These are phyloP conservation scores for Ondatra zibethicus DNA, from an alignment of 2,113 vertebrate species.

Conservation along the genomic window DNA sequence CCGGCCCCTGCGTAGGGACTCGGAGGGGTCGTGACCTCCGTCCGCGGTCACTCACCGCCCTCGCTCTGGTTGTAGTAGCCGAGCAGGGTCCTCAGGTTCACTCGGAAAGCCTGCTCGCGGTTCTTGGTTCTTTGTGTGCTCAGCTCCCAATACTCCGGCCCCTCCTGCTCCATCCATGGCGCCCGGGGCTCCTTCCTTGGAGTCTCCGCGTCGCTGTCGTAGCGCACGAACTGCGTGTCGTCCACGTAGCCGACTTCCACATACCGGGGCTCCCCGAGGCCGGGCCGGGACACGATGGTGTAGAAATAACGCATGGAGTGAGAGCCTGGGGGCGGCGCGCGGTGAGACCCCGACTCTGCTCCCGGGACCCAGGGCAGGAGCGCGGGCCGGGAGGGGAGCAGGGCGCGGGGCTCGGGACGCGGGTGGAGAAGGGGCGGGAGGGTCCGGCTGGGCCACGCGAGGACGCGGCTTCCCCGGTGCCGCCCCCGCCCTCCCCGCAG, in stretches of 20 bases:
- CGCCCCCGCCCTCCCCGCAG: background rate
- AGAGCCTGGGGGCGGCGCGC: background rate
- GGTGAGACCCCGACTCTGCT: background rate
- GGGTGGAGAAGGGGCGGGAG: too few relatives aligned
- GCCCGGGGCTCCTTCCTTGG: background rate
- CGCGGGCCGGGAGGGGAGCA: too few relatives aligned
- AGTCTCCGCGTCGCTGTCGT: background rate
- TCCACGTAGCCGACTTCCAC: background rate
- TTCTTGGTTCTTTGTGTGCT: accelerated
- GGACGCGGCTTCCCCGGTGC: too few relatives aligned
- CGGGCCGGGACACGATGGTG: background rate
- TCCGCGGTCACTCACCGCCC: background rate
- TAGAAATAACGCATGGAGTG: background rate
- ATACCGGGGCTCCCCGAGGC: background rate
- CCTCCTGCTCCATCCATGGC: background rate
- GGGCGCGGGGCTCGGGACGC: too few relatives aligned
- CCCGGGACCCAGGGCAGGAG: accelerated
- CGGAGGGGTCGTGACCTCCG: too few relatives aligned
- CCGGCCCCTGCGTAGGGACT: accelerated
- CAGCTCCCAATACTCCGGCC: background rate
- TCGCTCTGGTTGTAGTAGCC: background rate
- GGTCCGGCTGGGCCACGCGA: too few relatives aligned
- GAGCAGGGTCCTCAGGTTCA: background rate
- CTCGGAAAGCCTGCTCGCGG: accelerated
- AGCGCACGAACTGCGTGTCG: background rate